Conservation (phyloP, 1,140 invertebrate genomes). For the Capitella teleta region DNA sequence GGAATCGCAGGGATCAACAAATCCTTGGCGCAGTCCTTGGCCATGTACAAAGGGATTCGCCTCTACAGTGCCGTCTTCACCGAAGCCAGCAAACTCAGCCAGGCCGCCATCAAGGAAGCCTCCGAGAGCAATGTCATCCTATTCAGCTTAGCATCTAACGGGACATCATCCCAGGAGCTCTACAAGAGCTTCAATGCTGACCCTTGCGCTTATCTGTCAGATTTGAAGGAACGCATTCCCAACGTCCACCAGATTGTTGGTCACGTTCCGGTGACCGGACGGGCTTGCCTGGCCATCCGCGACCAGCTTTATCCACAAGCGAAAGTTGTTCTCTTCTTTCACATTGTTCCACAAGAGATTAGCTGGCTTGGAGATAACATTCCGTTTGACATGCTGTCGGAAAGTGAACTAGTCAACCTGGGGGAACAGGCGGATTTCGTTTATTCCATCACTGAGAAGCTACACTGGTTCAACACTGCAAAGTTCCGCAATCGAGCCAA, state of each 20-base stretch:
- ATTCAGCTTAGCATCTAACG: neutral
- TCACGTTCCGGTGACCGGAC: slow-evolving; percentile 9
- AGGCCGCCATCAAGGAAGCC: no score
- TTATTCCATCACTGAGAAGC: slow-evolving; percentile 9
- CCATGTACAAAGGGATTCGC: no score
- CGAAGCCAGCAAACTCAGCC: no score
- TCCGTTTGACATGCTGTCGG: neutral
- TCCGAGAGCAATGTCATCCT: no score
- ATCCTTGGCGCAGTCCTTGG: no score
- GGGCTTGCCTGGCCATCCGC: neutral
- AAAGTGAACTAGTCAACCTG: slow-evolving; percentile 2
- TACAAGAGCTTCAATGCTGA: neutral
- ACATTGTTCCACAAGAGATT: slow-evolving; percentile 10
- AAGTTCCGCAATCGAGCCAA: slow-evolving; percentile 7
- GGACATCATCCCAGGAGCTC: neutral
- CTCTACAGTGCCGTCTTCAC: no score
- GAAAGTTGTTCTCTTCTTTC: slow-evolving; percentile 11
- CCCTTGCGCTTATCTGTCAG: neutral
- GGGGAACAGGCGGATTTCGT: slow-evolving; percentile 10
- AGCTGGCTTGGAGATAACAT: slow-evolving; percentile 3
- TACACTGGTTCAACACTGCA: slow-evolving; percentile 8
- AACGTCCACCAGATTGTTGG: slow-evolving; percentile 9
- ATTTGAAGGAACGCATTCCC: neutral
- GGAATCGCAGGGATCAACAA: no score
- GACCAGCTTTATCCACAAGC: neutral